phyloP scores from a whole-genome alignment of 2,888 invertebrate genomes.

The Oxycera nigricornis region DNA sequence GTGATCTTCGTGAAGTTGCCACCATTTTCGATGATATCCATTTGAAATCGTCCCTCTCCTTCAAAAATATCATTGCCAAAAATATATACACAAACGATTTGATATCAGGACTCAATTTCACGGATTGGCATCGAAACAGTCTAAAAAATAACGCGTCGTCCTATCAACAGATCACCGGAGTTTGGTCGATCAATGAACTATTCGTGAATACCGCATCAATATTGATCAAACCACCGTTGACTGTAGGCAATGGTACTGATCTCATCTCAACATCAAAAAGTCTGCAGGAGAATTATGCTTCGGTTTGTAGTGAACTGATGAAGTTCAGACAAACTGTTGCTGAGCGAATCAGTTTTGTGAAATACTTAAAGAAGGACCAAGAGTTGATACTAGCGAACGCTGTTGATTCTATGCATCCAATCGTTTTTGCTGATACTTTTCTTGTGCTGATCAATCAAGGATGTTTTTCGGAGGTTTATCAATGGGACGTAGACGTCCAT shows the following conservation, averaged over 20 bases:
- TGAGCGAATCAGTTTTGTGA: constrained; percentile 62
- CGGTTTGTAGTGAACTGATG: constrained; percentile 48
- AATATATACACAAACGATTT: constrained; percentile 52
- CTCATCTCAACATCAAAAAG: constrained; percentile 43
- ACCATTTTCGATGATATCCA: constrained; percentile 54
- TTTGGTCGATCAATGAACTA: constrained; percentile 62
- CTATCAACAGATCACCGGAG: constrained; percentile 61
- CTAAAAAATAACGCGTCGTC: constrained; percentile 55
- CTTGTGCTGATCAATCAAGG: constrained; percentile 54
- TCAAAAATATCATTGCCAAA: constrained; percentile 51
- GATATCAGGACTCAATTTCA: constrained; percentile 61
- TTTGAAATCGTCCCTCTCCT: constrained; percentile 55
- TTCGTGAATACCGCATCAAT: not conserved
- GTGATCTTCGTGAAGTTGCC: constrained; percentile 58
- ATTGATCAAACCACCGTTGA: not conserved
- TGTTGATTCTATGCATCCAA: constrained; percentile 50
- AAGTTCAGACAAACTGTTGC: constrained; percentile 54
- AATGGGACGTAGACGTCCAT: constrained; percentile 56
- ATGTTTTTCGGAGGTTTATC: constrained; percentile 62
- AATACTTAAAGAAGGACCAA: constrained; percentile 62
- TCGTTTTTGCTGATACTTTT: not conserved
- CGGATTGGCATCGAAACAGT: constrained; percentile 60
- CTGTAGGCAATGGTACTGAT: not conserved
- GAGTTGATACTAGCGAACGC: constrained; percentile 37
- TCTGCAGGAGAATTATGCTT: constrained; percentile 47